Base-by-base conservation (phyloP, 2,113 vertebrate genomes). In the Choloepus hoffmanni region DNA sequence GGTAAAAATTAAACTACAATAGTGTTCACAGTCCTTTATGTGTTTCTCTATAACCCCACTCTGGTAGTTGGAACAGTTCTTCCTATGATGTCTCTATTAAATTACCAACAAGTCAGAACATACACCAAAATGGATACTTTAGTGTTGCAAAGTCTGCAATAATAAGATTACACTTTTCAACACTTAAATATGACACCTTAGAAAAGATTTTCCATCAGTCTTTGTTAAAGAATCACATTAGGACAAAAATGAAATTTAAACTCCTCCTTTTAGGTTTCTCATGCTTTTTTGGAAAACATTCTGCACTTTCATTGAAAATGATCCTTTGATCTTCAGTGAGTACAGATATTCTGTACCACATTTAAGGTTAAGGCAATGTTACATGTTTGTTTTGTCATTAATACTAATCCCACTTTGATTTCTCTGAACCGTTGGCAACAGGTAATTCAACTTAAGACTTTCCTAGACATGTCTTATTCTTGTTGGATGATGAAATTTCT, bases 301-400 rank as follows among this genome's bases (percentile, higher is more conserved):
- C 48, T 50, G 18, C 7, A 95, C 50, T 95, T 92, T 60, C 87
- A 95, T 65, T 70, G 89, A 93, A 94, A 96, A 97, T 70, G 68
- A 77, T 78, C 78, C 93, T 97, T 98, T 97, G 89, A 97, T 96
- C 95, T 97, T 94, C 43, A 43, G 28, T 85, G 72, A 90, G 14
- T 84, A 40, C 24, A 97, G 79, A 58, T 74, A 88, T 76, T 92
- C 89, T 94, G n/a, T 62, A 55, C n/a, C 83, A 67, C 60, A 40
- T 68, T 82, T 95, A 48, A n/a, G 26, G 40, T 90, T 96, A 96
- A 98, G 94, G 96, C 81, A 93, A 96, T 79, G 50, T 43, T 76
- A 50, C n/a, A 26, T 92, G 72, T 96, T 97, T 97, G 92, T 93
- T 98, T 97, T 97, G 93, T 97, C 96, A 95, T 95, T 97, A 90